These are phyloP conservation scores for Malacoraja senta DNA, from an alignment of 2,797 vertebrate species.

Conservation along the genomic window DNA sequence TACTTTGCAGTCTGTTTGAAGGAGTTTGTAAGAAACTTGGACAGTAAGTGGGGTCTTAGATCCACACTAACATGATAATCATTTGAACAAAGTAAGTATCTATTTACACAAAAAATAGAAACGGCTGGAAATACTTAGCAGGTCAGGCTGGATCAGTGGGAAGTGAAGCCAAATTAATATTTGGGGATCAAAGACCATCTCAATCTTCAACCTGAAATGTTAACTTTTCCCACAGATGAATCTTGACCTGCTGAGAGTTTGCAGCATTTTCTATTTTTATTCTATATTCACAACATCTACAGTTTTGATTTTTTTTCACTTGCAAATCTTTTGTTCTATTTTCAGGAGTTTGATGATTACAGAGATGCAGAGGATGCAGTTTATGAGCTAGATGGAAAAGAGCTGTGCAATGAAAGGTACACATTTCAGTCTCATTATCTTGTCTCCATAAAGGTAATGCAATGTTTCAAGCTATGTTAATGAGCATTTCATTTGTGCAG, in stretches of 20 bases:
- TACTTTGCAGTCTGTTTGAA: not conserved
- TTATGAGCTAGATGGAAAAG: slow-evolving; percentile 91
- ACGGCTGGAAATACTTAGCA: too few species aligned
- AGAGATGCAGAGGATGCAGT: slow-evolving; percentile 93
- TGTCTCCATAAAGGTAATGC: not conserved
- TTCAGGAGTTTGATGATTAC: slow-evolving; percentile 88
- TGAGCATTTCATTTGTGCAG: slow-evolving; percentile 49
- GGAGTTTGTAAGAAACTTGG: not conserved
- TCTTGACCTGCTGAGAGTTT: too few species aligned
- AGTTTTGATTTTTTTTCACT: too few species aligned
- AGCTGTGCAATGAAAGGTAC: slow-evolving; percentile 88
- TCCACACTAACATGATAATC: not conserved
- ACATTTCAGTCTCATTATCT: not conserved
- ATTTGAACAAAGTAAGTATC: not conserved
- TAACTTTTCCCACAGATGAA: too few species aligned
- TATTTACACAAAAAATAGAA: not conserved
- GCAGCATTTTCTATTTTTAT: too few species aligned
- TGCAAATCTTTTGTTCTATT: not conserved
- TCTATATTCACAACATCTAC: not conserved
- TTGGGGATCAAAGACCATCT: too few species aligned
- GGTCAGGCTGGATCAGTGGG: too few species aligned
- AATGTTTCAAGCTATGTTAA: not conserved
- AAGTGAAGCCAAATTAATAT: too few species aligned
- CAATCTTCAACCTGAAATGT: too few species aligned
- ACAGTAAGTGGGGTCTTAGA: not conserved